A percentile compares a stretch with the other conserved stretches of the same genome.
phyloP scores from a whole-genome alignment of 2,888 invertebrate species.

The Rhodophaea formosa region DNA sequence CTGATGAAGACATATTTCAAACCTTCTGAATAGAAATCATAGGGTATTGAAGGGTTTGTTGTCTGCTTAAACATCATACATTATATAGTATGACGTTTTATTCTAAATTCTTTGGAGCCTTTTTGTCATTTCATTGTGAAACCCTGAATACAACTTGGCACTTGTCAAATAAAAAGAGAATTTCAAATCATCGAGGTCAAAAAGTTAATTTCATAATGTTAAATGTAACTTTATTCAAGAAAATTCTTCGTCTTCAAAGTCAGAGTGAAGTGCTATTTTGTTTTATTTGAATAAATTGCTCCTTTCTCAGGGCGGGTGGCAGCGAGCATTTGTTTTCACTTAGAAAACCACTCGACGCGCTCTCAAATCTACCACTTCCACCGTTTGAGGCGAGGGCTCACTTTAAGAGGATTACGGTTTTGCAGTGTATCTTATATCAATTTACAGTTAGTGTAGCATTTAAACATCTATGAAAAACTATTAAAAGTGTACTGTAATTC shows the following conservation, averaged over 20 bases:
- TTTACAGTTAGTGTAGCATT: too few relatives aligned
- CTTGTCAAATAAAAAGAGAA: not conserved
- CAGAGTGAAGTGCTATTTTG: slow-evolving; percentile 34
- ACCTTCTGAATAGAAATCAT: too few relatives aligned
- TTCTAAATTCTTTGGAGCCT: too few relatives aligned
- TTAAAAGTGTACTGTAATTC: too few relatives aligned
- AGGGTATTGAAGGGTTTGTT: too few relatives aligned
- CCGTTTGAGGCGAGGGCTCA: slow-evolving; percentile 34
- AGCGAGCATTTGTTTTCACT: slow-evolving; percentile 61
- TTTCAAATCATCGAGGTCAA: not conserved
- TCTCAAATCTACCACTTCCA: slow-evolving; percentile 28
- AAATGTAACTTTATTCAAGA: slow-evolving; percentile 22
- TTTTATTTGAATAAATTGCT: slow-evolving; percentile 60
- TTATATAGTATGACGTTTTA: too few relatives aligned
- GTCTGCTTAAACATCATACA: too few relatives aligned
- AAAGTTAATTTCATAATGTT: slow-evolving; percentile 16
- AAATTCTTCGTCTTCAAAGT: slow-evolving; percentile 29
- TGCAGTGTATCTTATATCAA: not conserved
- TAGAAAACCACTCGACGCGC: slow-evolving; percentile 50
- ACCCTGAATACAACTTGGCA: not conserved
- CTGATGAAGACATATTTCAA: too few relatives aligned
- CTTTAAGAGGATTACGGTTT: slow-evolving; percentile 26
- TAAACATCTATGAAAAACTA: too few relatives aligned
- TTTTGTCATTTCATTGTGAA: not conserved
- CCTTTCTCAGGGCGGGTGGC: slow-evolving; percentile 40